phyloP scores from a whole-genome alignment of 2,113 vertebrate species.

The Alosa alosa region DNA sequence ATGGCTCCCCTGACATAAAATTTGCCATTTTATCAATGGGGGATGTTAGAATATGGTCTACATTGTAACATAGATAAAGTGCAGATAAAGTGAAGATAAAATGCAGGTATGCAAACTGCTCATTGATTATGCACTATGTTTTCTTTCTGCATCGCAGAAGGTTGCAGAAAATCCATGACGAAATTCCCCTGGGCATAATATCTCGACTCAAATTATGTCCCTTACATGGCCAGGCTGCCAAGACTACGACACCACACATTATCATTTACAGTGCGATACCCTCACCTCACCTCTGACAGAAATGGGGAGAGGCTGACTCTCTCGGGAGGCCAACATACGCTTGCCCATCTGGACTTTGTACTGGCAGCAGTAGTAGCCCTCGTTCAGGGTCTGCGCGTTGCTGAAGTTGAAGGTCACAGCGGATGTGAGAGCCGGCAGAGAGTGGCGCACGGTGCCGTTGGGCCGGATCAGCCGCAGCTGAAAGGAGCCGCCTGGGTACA shows the following conservation, averaged over 20 bases:
- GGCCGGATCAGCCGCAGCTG: slow-evolving; percentile 72
- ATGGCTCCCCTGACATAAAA: not conserved
- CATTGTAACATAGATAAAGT: not conserved
- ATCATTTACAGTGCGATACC: not conserved
- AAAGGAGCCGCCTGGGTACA: slow-evolving; percentile 71
- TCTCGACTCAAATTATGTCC: not conserved
- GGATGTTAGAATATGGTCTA: not conserved
- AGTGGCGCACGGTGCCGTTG: slow-evolving; percentile 72
- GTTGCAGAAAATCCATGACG: not conserved
- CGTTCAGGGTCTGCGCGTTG: slow-evolving; percentile 65
- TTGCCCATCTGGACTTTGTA: slow-evolving; percentile 70
- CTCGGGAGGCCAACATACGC: slow-evolving; percentile 70
- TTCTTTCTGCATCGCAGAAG: not conserved
- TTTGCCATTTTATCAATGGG: not conserved
- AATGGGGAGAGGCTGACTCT: slow-evolving; percentile 73
- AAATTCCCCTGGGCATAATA: not conserved
- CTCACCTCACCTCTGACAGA: slow-evolving; percentile 54
- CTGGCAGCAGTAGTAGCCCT: slow-evolving; percentile 76
- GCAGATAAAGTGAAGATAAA: too few species aligned
- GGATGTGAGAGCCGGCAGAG: slow-evolving; percentile 63
- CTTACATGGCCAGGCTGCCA: not conserved
- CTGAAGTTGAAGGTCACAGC: slow-evolving; percentile 70
- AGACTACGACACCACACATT: not conserved
- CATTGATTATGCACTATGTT: not conserved
- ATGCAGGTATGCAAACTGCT: not conserved